Evolutionary conservation across 2,888 invertebrate species (phyloP).

Genomic region (Lasioglossum pauxillum): DNA sequence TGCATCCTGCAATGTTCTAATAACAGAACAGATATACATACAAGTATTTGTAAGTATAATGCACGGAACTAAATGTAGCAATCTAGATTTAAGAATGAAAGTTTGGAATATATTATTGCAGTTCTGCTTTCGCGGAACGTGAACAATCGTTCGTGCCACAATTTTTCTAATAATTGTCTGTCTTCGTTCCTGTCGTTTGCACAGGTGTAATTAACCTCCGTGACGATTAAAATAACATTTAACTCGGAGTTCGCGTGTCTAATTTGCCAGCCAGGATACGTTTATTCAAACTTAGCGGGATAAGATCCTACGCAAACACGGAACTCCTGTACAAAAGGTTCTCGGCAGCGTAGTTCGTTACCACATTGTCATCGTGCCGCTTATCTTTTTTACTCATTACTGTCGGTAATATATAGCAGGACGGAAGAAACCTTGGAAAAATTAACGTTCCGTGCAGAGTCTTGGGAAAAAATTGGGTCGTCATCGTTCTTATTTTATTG

Average conservation of each 20-base stretch:
- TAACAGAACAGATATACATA: too few relatives aligned
- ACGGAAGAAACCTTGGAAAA: background rate
- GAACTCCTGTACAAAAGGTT: background rate
- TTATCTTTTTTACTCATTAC: background rate
- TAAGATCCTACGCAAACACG: constrained; percentile 31
- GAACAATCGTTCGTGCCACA: background rate
- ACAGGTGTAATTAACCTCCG: background rate
- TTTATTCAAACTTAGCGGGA: constrained; percentile 32
- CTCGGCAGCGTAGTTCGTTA: background rate
- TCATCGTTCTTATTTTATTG: background rate
- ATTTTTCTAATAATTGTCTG: background rate
- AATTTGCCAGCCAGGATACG: constrained; percentile 20
- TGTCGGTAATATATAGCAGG: background rate
- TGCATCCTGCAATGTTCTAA: background rate
- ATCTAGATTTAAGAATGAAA: background rate
- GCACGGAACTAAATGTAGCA: background rate
- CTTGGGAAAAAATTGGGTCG: background rate
- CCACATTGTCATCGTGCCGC: constrained; percentile 14
- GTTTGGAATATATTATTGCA: background rate
- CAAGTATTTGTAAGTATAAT: background rate
- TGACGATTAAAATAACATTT: constrained; percentile 18
- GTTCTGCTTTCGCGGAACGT: background rate
- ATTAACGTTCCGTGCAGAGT: background rate
- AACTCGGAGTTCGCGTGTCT: constrained; percentile 20
- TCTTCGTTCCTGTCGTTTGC: background rate